These are phyloP conservation scores for Brachyrhaphis roseni DNA, from an alignment of 2,797 vertebrate species.

Conservation along the genomic window DNA sequence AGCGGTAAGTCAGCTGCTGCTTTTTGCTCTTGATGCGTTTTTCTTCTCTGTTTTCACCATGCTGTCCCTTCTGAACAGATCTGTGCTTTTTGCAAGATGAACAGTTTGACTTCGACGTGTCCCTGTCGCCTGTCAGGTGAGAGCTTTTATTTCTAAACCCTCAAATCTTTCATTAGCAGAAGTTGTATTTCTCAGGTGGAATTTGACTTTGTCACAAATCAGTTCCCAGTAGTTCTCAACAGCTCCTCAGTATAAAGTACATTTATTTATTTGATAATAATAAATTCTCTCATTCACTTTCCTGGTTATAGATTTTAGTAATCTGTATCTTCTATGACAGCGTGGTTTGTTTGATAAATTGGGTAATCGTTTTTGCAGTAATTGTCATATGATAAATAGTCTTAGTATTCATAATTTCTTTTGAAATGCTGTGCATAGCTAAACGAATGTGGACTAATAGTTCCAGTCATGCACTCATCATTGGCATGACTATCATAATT, in stretches of 20 bases:
- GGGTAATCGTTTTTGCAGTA: not conserved
- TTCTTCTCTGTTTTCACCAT: not conserved
- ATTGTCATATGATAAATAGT: too few species aligned
- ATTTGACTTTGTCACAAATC: not conserved
- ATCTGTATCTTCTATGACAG: not conserved
- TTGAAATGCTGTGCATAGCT: not conserved
- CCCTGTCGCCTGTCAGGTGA: conserved; percentile 82
- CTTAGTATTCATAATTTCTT: not conserved
- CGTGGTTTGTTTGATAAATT: not conserved
- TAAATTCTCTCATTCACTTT: not conserved
- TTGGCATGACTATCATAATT: not conserved
- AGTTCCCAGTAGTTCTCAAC: not conserved
- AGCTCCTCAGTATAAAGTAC: not conserved
- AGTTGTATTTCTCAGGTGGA: not conserved
- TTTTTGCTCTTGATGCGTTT: not conserved
- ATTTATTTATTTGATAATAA: not conserved
- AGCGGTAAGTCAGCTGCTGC: conserved; percentile 36
- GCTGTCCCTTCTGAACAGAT: conserved; percentile 31
- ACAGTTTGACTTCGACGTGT: conserved; percentile 84
- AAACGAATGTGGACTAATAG: not conserved
- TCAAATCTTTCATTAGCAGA: not conserved
- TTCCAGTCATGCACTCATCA: not conserved
- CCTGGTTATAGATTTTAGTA: not conserved
- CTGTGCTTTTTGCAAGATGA: conserved; percentile 74
- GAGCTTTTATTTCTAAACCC: not conserved